Evolutionary conservation across 2,888 invertebrate genomes (phyloP).

Genomic region (Caenorhabditis sp.): DNA sequence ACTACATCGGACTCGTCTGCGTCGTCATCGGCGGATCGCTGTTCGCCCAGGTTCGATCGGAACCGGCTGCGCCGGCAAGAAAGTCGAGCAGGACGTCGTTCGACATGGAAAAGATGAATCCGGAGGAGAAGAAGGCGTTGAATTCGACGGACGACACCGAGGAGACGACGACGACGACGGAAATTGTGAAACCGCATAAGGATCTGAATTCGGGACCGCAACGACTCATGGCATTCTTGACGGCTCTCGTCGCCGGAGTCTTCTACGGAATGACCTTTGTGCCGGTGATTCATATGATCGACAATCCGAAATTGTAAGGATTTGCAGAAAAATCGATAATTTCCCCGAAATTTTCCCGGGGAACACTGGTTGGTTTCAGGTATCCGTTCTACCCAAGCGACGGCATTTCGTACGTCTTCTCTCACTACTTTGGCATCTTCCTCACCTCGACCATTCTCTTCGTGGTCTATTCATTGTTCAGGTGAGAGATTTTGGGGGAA

Average conservation of each 20-base stretch:
- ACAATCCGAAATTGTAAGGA: slow-evolving; percentile 82
- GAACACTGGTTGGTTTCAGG: slow-evolving; percentile 42
- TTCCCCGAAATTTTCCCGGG: too few species aligned
- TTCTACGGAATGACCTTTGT: slow-evolving; percentile 85
- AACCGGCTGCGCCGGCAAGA: slow-evolving; percentile 33
- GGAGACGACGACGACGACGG: too few species aligned
- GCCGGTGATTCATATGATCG: slow-evolving; percentile 84
- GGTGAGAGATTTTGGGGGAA: too few species aligned
- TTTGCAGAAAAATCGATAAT: too few species aligned
- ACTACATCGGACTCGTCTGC: slow-evolving; percentile 77
- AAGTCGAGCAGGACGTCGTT: slow-evolving; percentile 18
- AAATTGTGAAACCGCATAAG: slow-evolving; percentile 25
- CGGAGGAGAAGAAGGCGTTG: slow-evolving; percentile 59
- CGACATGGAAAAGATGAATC: slow-evolving; percentile 38
- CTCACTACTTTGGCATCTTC: slow-evolving; percentile 84
- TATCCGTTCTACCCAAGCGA: slow-evolving; percentile 70
- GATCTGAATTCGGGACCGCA: slow-evolving; percentile 49
- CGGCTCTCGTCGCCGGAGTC: slow-evolving; percentile 84
- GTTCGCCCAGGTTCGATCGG: slow-evolving; percentile 76
- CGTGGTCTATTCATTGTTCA: slow-evolving; percentile 83
- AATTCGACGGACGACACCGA: slow-evolving; percentile 23
- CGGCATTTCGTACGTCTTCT: slow-evolving; percentile 84
- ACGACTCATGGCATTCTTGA: slow-evolving; percentile 83
- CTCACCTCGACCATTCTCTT: slow-evolving; percentile 84
- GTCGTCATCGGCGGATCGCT: slow-evolving; percentile 79